Conservation (phyloP, 2,888 invertebrate species). For the Pseudococcus longispinus region DNA sequence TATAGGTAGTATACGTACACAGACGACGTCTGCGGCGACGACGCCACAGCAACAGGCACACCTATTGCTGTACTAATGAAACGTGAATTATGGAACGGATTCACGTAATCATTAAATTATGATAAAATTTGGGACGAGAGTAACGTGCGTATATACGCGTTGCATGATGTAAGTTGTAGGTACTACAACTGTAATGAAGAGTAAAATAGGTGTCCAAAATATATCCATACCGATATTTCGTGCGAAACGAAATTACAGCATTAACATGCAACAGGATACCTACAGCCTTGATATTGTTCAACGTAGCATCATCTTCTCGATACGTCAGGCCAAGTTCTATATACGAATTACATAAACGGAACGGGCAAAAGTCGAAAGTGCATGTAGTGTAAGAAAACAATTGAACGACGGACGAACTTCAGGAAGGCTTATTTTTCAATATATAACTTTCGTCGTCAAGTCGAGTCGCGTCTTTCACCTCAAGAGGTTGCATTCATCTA, state of each 20-base stretch:
- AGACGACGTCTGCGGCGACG: background rate
- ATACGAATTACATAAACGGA: too few relatives aligned
- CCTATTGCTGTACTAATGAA: background rate
- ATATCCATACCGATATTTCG: background rate
- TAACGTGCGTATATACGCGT: background rate
- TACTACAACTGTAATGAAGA: background rate
- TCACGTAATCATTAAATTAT: constrained; percentile 16
- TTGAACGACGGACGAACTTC: too few relatives aligned
- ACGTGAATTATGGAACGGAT: constrained; percentile 11
- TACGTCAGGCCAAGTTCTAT: too few relatives aligned
- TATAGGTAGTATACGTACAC: background rate
- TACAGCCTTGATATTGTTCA: background rate
- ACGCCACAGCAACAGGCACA: background rate
- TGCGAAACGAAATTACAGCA: background rate
- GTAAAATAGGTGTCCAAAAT: constrained; percentile 11
- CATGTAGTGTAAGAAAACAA: too few relatives aligned
- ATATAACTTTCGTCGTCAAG: too few relatives aligned
- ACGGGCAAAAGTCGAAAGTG: too few relatives aligned
- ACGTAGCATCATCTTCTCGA: background rate
- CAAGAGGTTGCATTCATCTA: too few relatives aligned
- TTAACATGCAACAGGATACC: background rate
- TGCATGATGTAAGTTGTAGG: constrained; percentile 1
- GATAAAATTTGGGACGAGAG: constrained; percentile 9
- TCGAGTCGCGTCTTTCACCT: too few relatives aligned
- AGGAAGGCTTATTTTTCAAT: too few relatives aligned